phyloP scores from a whole-genome alignment of 2,797 vertebrate species.

The Pampus argenteus region DNA sequence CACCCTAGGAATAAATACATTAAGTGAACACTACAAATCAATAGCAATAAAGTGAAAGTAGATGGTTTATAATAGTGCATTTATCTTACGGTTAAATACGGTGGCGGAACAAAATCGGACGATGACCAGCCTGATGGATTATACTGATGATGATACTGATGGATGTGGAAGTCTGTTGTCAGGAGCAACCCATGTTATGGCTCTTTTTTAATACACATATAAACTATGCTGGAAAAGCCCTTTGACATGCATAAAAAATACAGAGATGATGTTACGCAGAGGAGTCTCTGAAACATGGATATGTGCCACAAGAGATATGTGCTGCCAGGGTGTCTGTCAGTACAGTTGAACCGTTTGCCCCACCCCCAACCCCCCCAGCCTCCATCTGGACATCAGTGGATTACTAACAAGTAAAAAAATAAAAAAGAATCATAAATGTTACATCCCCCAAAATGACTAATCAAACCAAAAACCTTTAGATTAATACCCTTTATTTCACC shows the following conservation, averaged over 20 bases:
- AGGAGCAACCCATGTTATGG: constrained; percentile 58
- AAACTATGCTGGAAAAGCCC: constrained; percentile 67
- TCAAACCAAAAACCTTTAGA: constrained; percentile 22
- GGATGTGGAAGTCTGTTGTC: constrained; percentile 68
- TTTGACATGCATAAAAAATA: constrained; percentile 61
- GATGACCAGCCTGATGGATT: constrained; percentile 75
- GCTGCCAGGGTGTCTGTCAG: constrained; percentile 59
- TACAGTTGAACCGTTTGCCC: constrained; percentile 49
- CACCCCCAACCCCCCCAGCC: constrained; percentile 39
- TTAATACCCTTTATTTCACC: not conserved
- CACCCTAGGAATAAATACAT: constrained; percentile 65
- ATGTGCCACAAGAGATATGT: constrained; percentile 55
- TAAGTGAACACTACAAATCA: constrained; percentile 69
- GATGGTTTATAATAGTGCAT: constrained; percentile 67
- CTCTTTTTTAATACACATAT: constrained; percentile 44
- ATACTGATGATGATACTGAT: constrained; percentile 67
- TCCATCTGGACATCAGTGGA: constrained; percentile 67
- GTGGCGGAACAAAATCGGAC: constrained; percentile 61
- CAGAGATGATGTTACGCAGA: constrained; percentile 56
- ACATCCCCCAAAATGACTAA: constrained; percentile 16
- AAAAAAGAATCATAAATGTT: constrained; percentile 49
- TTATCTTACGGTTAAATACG: constrained; percentile 69
- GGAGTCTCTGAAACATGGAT: constrained; percentile 61
- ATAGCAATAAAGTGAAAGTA: constrained; percentile 72
- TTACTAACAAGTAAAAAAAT: constrained; percentile 46